Evolutionary conservation across 1,140 invertebrate species (phyloP).

Genomic region (Polyergus mexicanus): DNA sequence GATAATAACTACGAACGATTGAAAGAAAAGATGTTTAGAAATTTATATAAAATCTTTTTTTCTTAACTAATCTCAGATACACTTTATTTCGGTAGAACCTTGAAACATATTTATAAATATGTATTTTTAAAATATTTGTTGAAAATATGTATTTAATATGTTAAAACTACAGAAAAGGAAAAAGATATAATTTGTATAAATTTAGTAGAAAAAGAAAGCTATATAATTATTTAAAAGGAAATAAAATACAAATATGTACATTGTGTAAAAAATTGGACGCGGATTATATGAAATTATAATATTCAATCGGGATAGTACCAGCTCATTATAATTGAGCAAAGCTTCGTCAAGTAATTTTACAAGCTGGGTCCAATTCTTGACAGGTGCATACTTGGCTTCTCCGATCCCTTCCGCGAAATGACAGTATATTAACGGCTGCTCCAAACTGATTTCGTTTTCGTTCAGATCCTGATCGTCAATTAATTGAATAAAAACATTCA

Average conservation of each 20-base stretch:
- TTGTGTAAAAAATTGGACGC: neutral
- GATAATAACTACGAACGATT: no score
- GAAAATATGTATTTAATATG: no score
- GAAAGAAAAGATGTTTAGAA: no score
- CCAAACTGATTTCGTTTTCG: slow-evolving; percentile 88
- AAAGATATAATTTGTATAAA: neutral
- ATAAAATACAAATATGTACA: neutral
- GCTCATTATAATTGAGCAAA: slow-evolving; percentile 93
- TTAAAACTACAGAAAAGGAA: no score
- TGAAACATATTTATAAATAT: no score
- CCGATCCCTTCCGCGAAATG: slow-evolving; percentile 97
- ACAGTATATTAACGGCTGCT: slow-evolving; percentile 93
- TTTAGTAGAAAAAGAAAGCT: neutral
- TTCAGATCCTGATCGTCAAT: slow-evolving; percentile 88
- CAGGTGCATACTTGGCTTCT: slow-evolving; percentile 96
- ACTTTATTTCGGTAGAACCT: no score
- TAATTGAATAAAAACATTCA: neutral
- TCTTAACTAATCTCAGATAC: no score
- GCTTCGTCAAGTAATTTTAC: slow-evolving; percentile 93
- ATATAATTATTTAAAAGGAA: neutral
- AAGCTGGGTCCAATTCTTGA: slow-evolving; percentile 91
- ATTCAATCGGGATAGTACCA: slow-evolving; percentile 80
- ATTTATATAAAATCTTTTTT: no score
- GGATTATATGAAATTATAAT: neutral
- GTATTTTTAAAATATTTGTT: no score